Conservation (phyloP, 2,113 vertebrate genomes). For the Nothoprocta pentlandii region DNA sequence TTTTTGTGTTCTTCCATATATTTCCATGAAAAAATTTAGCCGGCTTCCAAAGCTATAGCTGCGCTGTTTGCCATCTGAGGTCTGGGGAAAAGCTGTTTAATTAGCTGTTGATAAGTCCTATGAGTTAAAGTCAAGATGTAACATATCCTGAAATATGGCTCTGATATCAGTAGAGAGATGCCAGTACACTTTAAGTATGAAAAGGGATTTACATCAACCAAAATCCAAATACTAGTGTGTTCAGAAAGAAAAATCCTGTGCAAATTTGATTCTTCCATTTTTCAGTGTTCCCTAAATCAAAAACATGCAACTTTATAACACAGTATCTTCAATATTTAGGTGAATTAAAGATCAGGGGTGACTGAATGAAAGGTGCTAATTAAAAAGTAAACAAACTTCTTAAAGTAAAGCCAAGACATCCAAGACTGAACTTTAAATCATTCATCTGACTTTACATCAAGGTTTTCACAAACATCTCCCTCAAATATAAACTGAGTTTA, state of each 20-base stretch:
- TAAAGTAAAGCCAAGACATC: not conserved
- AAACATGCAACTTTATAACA: not conserved
- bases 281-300: conserved; percentile 17
- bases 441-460: not conserved
- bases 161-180: not conserved
- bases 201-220: not conserved
- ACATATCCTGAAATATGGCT: not conserved
- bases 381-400: not conserved
- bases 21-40: conserved; percentile 10
- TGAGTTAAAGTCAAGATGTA: not conserved
- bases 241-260: not conserved
- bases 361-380: not conserved
- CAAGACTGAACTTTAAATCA: not conserved
- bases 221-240: not conserved
- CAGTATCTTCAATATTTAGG: not conserved
- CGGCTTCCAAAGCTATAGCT: not conserved
- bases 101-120: not conserved
- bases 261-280: not conserved
- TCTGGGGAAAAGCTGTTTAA: conserved; percentile 62
- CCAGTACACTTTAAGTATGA: not conserved
- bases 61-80: conserved; percentile 48
- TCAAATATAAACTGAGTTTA: not conserved
- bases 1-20: not conserved
- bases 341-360: not conserved
- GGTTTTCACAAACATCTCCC: not conserved